Evolutionary conservation across 2,113 vertebrate species (phyloP).

Genomic region (Piaya cayana): DNA sequence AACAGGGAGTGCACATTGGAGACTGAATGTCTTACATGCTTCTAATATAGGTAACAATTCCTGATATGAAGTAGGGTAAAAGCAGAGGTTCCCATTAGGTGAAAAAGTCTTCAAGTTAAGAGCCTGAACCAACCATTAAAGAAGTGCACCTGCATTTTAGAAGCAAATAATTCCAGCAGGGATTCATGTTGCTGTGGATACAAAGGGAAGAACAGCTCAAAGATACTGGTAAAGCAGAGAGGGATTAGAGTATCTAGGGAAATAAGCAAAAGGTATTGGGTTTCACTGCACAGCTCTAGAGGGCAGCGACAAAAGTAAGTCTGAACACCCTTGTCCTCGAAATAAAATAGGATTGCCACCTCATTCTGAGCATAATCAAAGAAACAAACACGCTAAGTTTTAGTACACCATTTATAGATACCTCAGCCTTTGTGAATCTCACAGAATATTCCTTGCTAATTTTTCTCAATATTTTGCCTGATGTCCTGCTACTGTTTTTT

Average conservation of each 20-base stretch:
- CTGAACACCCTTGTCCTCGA: conserved; percentile 49
- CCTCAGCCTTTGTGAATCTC: background rate
- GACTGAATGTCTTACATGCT: background rate
- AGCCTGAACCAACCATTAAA: conserved; percentile 62
- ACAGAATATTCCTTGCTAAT: background rate
- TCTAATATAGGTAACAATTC: background rate
- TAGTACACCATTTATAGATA: background rate
- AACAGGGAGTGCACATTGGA: background rate
- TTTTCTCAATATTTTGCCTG: background rate
- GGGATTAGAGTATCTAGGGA: conserved; percentile 86
- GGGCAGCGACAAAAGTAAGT: conserved; percentile 56
- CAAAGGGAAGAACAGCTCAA: conserved; percentile 78
- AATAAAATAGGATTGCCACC: conserved; percentile 49
- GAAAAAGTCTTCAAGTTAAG: conserved; percentile 57
- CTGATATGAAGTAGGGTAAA: background rate
- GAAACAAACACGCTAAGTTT: conserved; percentile 27
- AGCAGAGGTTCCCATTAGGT: conserved; percentile 38
- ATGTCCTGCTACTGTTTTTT: background rate
- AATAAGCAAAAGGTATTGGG: conserved; percentile 81
- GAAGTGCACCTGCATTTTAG: conserved; percentile 78
- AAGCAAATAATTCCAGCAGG: conserved; percentile 79
- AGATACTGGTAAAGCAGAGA: conserved; percentile 76
- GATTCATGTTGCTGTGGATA: conserved; percentile 86
- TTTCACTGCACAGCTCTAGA: conserved; percentile 71
- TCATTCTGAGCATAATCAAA: conserved; percentile 38